Conservation (phyloP, 2,797 vertebrate species). For the Poecilia velifera region DNA sequence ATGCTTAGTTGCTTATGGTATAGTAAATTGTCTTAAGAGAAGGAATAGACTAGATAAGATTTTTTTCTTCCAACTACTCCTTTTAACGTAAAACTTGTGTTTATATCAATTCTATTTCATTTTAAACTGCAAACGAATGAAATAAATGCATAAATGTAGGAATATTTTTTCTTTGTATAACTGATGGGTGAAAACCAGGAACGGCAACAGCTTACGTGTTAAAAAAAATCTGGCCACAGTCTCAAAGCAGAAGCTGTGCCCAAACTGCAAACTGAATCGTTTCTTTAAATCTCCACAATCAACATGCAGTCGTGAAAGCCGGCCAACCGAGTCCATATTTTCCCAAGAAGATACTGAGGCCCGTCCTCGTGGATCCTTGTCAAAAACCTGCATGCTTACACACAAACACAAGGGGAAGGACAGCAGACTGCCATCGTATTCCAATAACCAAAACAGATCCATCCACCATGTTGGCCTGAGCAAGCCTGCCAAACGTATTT, state of each 20-base stretch:
- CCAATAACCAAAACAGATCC: conserved; percentile 71
- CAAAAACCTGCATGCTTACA: conserved; percentile 38
- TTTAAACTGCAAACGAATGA: too few relatives aligned
- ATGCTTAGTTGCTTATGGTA: too few relatives aligned
- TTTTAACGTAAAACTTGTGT: too few relatives aligned
- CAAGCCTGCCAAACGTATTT: conserved; percentile 42
- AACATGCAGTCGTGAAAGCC: conserved; percentile 53
- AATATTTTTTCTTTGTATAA: background rate
- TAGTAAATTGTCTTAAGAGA: too few relatives aligned
- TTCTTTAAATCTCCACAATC: conserved; percentile 60
- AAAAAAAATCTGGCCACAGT: conserved; percentile 45
- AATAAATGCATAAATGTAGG: too few relatives aligned
- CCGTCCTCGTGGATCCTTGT: conserved; percentile 54
- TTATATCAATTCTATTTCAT: too few relatives aligned
- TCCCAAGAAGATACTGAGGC: conserved; percentile 56
- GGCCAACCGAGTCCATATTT: conserved; percentile 54
- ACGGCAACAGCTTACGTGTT: background rate
- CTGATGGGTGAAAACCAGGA: conserved; percentile 12
- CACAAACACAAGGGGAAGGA: conserved; percentile 34
- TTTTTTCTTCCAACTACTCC: too few relatives aligned
- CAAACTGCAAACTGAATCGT: conserved; percentile 57
- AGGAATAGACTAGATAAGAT: too few relatives aligned
- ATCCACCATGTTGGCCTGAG: conserved; percentile 67
- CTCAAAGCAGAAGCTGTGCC: conserved; percentile 43
- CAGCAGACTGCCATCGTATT: conserved; percentile 61